Evolutionary conservation across 1,140 invertebrate species (phyloP).

Genomic region (Drosophila seguyi): DNA sequence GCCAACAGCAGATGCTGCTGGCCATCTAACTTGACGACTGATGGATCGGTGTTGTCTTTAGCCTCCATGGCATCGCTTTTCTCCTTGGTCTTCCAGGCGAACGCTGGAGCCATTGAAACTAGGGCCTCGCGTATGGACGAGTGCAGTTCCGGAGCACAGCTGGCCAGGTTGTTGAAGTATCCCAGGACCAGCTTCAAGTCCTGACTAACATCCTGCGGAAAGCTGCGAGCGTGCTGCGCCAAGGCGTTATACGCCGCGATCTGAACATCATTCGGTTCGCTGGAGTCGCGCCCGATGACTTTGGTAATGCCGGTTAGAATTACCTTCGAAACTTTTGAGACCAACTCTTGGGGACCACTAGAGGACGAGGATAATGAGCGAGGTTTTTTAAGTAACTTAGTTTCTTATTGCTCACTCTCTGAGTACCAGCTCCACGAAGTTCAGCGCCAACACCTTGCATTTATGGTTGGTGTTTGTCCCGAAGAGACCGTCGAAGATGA

Average conservation of each 20-base stretch:
- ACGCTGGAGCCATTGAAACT: constrained; percentile 90
- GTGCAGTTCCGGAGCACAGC: constrained; percentile 87
- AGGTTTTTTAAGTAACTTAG: too few relatives aligned
- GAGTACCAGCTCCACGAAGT: constrained; percentile 93
- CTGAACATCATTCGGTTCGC: constrained; percentile 82
- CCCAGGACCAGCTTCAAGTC: constrained; percentile 77
- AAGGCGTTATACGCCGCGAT: constrained; percentile 80
- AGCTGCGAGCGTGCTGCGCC: constrained; percentile 87
- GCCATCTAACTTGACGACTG: constrained; percentile 85
- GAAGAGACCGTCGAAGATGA: constrained; percentile 95
- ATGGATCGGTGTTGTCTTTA: constrained; percentile 38
- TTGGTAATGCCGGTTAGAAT: constrained; percentile 90
- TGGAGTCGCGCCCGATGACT: constrained; percentile 87
- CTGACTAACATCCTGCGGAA: constrained; percentile 90
- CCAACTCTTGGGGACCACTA: constrained; percentile 88
- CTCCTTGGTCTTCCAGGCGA: constrained; percentile 86
- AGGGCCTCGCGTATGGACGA: constrained; percentile 90
- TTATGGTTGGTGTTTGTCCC: constrained; percentile 93
- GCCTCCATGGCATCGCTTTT: constrained; percentile 71
- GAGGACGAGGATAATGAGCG: constrained; percentile 41
- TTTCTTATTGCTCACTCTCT: constrained; percentile 88
- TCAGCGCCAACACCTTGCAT: constrained; percentile 92
- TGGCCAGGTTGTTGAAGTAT: constrained; percentile 86
- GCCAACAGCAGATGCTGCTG: constrained; percentile 86
- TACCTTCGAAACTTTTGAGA: constrained; percentile 88